Percentiles rank a stretch among this genome's conserved stretches.
Conservation (phyloP, 2,797 vertebrate species). For the Enteromius fasciolatus region DNA sequence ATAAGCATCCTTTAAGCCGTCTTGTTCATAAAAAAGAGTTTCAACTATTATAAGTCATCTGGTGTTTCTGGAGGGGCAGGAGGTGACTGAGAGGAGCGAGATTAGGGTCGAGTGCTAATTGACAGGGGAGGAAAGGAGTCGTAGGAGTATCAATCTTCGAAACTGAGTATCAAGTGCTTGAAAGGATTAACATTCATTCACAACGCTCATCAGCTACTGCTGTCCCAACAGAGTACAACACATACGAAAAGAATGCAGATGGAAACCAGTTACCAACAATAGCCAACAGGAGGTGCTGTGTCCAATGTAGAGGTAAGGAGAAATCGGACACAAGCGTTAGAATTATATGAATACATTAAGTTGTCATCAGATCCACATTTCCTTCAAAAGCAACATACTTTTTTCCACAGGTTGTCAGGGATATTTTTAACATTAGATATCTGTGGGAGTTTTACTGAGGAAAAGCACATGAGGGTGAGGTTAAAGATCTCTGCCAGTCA, state of each 20-base stretch:
- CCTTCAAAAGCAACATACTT: constrained; percentile 72
- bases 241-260: constrained; percentile 49
- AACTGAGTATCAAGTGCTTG: constrained; percentile 57
- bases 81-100: constrained; percentile 21
- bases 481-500: constrained; percentile 41
- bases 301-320: constrained; percentile 17
- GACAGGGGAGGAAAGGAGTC: constrained; percentile 35
- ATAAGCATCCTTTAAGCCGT: background rate
- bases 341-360: constrained; percentile 32
- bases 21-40: background rate
- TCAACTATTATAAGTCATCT: background rate
- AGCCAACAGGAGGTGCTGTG: constrained; percentile 22
- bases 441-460: constrained; percentile 71
- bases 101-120: constrained; percentile 46
- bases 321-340: constrained; percentile 20
- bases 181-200: constrained; percentile 63
- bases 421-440: constrained; percentile 66
- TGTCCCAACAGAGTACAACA: constrained; percentile 64
- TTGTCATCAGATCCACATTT: constrained; percentile 56
- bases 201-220: constrained; percentile 56
- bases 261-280: constrained; percentile 49
- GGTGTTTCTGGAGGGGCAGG: background rate
- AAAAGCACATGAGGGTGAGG: constrained; percentile 70
- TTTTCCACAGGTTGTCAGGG: constrained; percentile 48
- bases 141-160: constrained; percentile 49